Evolutionary conservation across 1,140 invertebrate species (phyloP), one percentile per base, ranked within the genome.

Genomic region (Bombus confusus): DNA sequence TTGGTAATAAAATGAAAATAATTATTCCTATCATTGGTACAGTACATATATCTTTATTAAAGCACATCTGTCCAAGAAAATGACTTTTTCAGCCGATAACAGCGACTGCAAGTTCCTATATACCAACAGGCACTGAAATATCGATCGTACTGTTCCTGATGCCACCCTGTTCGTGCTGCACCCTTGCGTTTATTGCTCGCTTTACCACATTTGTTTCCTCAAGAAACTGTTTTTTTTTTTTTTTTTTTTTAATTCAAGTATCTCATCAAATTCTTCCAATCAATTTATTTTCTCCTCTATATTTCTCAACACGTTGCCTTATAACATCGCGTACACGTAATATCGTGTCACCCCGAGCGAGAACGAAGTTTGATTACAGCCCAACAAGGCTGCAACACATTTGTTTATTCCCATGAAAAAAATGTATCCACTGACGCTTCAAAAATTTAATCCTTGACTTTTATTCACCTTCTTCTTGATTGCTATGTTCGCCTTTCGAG

Each of bases 121-220:
- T 81, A 81, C 69, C 80, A 73, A 28, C 69, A 15, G 69, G 2
- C 31, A 37, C n/a, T n/a, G 31, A 37, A 47, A 47, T 82, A 82
- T 82, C 10, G 71, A 82, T 82, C 57, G 25, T 0, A 28, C 43
- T 5, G 2, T n/a, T 28, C 2, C 5, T 13, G n/a, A 34, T 1
- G 22, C 3, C 3, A 31, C 41, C 80, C 10, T 64, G 71, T 82
- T 47, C 3, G 80, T 73, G 80, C 69, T 81, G 68, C 80, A 34
- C 71, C 39, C 71, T 75, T 3, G 68, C 5, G 68, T 69, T 69
- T 12, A 34, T n/a, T 13, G 5, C 9, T 18, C 39, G 1, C 13
- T 39, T 5, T 2, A 2, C 2, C 2, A 9, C 15, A 25, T 34
- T 18, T 22, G 13, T 18, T 66, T 8, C 2, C 31, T 31, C n/a